These are phyloP conservation scores for Arion vulgaris DNA, from an alignment of 1,140 invertebrate genomes.

Conservation along the genomic window DNA sequence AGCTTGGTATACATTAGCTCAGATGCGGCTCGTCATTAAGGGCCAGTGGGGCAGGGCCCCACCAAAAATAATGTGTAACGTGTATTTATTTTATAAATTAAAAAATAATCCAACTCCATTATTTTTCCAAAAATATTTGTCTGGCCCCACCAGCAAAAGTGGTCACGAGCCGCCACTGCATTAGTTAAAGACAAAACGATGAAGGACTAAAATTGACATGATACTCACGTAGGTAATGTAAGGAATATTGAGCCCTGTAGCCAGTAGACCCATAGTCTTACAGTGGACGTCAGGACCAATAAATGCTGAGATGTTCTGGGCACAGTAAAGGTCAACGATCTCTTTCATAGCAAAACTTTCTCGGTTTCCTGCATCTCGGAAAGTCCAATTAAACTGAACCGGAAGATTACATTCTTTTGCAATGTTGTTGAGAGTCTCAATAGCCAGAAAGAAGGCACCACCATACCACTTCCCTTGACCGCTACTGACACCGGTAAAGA, in stretches of 20 bases:
- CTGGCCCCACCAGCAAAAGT: too few species aligned
- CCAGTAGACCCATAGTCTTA: conserved; percentile 91
- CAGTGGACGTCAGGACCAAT: conserved; percentile 95
- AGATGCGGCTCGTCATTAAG: too few species aligned
- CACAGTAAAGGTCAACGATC: conserved; percentile 51
- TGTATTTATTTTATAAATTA: too few species aligned
- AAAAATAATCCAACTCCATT: too few species aligned
- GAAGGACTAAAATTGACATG: too few species aligned
- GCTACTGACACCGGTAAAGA: conserved; percentile 37
- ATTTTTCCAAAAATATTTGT: too few species aligned
- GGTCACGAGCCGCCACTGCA: too few species aligned
- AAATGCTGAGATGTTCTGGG: conserved; percentile 88
- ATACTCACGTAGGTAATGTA: conserved; percentile 95
- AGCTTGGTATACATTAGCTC: too few species aligned
- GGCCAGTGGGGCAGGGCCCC: too few species aligned
- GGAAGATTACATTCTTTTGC: not conserved
- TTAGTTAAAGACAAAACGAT: too few species aligned
- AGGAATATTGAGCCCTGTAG: conserved; percentile 91
- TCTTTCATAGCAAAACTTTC: conserved; percentile 76
- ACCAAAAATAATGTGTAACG: too few species aligned
- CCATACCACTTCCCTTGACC: conserved; percentile 66
- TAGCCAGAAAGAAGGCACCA: conserved; percentile 89
- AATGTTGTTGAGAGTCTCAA: conserved; percentile 82
- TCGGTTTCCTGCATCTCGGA: conserved; percentile 91
- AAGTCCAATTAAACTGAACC: conserved; percentile 74